phyloP scores from a whole-genome alignment of 2,888 invertebrate species.

The Adelphocoris suturalis region DNA sequence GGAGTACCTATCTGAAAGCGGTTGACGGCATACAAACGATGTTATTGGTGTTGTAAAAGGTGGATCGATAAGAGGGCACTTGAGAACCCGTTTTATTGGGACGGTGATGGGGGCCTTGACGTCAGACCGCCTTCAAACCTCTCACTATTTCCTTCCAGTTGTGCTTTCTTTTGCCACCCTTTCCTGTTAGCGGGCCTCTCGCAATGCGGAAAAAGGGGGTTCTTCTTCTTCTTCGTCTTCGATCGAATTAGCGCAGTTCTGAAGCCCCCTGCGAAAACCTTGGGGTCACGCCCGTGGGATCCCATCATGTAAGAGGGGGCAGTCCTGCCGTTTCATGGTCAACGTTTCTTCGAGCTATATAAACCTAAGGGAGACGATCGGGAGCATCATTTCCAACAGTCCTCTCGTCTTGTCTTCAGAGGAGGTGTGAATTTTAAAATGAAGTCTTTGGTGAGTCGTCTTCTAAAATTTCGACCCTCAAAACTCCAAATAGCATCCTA shows the following conservation, averaged over 20 bases:
- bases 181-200: not conserved
- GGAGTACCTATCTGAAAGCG: conserved; percentile 14
- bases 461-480: not conserved
- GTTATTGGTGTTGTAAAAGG: conserved; percentile 31
- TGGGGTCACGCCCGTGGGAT: conserved; percentile 52
- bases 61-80: conserved; percentile 21
- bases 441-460: conserved; percentile 67
- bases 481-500: not conserved
- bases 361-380: conserved; percentile 31
- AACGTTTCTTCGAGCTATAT: conserved; percentile 65
- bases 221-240: conserved; percentile 35
- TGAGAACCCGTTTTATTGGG: conserved; percentile 14
- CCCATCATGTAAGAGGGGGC: conserved; percentile 18
- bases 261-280: not conserved
- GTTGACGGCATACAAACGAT: conserved; percentile 32
- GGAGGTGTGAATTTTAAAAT: conserved; percentile 62
- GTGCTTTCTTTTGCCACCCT: conserved; percentile 21
- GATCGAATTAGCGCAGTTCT: conserved; percentile 23
- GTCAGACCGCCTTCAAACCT: conserved; percentile 18
- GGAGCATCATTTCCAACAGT: conserved; percentile 67
- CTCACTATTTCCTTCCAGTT: conserved; percentile 30
- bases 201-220: conserved; percentile 37
- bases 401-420: conserved; percentile 67
- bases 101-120: not conserved
- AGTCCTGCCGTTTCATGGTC: conserved; percentile 43